A percentile compares a stretch with the other conserved stretches of the same genome.
Conservation (phyloP, 1,140 invertebrate genomes). For the Anastatus disparis region DNA sequence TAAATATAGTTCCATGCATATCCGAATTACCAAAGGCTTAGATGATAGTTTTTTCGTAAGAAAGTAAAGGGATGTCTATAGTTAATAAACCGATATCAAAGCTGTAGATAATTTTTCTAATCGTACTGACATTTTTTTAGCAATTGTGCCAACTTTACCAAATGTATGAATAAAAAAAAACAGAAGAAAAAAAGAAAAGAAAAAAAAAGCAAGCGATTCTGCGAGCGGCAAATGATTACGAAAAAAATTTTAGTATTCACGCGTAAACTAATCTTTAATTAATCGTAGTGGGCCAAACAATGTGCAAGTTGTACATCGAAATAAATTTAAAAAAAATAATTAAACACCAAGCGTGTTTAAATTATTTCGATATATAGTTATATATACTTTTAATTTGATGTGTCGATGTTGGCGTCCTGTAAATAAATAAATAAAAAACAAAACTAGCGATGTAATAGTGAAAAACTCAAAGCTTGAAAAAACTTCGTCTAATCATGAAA, state of each 20-base stretch:
- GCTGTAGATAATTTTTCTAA: constrained; percentile 39
- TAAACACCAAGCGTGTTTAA: not conserved
- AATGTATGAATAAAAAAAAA: constrained; percentile 28
- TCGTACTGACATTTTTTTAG: constrained; percentile 21
- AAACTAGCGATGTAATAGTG: constrained; percentile 26
- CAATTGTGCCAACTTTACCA: constrained; percentile 27
- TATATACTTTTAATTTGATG: not conserved
- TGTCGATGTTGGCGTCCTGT: constrained; percentile 42
- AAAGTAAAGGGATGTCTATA: not conserved
- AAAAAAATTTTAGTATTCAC: not conserved
- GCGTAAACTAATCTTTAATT: not conserved
- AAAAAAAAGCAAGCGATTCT: too few relatives aligned
- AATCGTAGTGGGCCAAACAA: not conserved
- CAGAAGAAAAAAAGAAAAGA: too few relatives aligned
- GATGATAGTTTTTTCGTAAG: constrained; percentile 53
- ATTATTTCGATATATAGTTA: not conserved
- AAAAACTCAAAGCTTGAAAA: too few relatives aligned
- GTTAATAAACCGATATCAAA: too few relatives aligned
- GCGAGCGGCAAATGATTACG: too few relatives aligned
- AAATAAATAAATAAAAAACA: constrained; percentile 18
- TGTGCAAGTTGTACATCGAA: constrained; percentile 45
- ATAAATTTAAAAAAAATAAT: constrained; percentile 21
- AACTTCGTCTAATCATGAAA: too few relatives aligned
- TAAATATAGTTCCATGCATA: constrained; percentile 65
- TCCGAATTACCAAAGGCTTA: constrained; percentile 64